phyloP scores from a whole-genome alignment of 2,888 invertebrate genomes.

The Arctia plantaginis region DNA sequence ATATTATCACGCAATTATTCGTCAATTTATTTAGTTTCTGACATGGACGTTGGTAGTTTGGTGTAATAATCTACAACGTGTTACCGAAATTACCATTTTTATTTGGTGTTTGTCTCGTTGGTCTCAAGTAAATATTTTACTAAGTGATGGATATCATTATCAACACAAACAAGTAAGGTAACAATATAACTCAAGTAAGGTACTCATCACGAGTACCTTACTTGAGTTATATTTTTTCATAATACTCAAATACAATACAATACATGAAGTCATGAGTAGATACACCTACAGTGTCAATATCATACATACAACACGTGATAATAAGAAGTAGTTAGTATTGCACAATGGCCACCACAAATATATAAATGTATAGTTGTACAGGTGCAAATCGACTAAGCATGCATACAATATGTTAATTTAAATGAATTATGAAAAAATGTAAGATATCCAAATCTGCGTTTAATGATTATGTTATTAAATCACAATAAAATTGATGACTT shows the following conservation, averaged over 20 bases:
- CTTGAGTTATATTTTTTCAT: background rate
- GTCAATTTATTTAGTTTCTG: background rate
- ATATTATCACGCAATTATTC: background rate
- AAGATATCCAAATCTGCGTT: background rate
- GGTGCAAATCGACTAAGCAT: conserved; percentile 5
- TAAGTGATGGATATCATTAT: background rate
- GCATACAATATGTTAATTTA: background rate
- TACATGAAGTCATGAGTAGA: background rate
- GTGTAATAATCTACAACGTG: background rate
- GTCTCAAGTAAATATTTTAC: background rate
- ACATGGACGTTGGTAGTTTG: background rate
- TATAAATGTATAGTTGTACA: background rate
- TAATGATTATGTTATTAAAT: background rate
- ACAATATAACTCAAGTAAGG: too few species aligned
- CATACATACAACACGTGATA: background rate
- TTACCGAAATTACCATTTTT: background rate
- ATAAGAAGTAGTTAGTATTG: background rate
- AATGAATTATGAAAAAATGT: background rate
- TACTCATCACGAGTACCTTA: background rate
- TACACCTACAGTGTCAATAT: background rate
- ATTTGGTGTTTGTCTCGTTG: background rate
- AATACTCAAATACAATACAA: background rate
- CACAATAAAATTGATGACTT: background rate
- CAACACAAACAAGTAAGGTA: too few species aligned
- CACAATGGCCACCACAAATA: background rate